These are phyloP conservation scores for Leptinotarsa texana DNA, from an alignment of 1,140 invertebrate species.

Conservation along the genomic window DNA sequence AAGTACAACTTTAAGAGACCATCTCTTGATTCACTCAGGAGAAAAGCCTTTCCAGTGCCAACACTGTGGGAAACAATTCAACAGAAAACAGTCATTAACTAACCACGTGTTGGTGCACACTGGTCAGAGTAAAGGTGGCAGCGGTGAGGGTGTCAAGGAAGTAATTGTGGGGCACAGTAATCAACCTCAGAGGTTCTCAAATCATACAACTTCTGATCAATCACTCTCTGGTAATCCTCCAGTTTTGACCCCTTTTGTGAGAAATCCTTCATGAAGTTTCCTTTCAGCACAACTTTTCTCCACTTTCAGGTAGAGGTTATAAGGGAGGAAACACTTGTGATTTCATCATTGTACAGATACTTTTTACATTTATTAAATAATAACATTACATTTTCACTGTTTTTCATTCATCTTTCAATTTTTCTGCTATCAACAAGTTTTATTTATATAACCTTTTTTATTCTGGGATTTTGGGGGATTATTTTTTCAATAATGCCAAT, in stretches of 20 bases:
- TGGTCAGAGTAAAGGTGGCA: not conserved
- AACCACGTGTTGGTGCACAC: slow-evolving; percentile 19
- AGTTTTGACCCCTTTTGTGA: not conserved
- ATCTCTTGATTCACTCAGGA: slow-evolving; percentile 67
- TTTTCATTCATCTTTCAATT: too few species aligned
- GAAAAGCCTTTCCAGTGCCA: slow-evolving; percentile 63
- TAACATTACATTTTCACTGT: too few species aligned
- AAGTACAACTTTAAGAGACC: slow-evolving; percentile 63
- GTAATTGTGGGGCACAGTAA: not conserved
- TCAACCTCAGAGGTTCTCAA: not conserved
- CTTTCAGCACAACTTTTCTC: not conserved
- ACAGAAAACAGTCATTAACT: slow-evolving; percentile 21
- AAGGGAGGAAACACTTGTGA: too few species aligned
- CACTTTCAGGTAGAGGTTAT: too few species aligned
- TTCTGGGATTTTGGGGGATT: too few species aligned
- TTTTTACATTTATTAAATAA: too few species aligned
- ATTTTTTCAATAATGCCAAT: too few species aligned
- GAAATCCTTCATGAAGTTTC: not conserved
- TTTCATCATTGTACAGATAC: too few species aligned
- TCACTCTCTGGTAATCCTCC: not conserved
- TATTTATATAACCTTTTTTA: too few species aligned
- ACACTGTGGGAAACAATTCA: slow-evolving; percentile 63
- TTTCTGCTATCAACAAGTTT: too few species aligned
- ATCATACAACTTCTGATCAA: not conserved
- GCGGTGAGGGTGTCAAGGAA: not conserved